Conservation (phyloP, 1,140 invertebrate genomes). For the Sminthurinus signatus region DNA sequence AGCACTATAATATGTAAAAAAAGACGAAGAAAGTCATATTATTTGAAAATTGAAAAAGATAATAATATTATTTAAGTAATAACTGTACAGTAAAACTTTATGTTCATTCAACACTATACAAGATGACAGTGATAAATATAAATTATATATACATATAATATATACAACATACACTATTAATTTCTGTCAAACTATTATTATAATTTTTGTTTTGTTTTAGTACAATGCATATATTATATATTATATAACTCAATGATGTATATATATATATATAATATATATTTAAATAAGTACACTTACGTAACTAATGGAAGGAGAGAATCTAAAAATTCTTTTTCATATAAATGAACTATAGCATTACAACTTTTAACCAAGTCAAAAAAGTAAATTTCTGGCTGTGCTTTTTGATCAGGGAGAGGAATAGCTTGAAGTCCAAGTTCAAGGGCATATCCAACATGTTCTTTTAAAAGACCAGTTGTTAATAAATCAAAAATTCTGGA, state of each 20-base stretch:
- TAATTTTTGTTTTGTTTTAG: too few relatives aligned
- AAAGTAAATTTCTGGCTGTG: conserved; percentile 81
- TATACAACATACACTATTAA: too few relatives aligned
- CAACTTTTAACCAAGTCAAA: conserved; percentile 89
- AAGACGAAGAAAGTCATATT: background rate
- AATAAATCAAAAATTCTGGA: conserved; percentile 79
- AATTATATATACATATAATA: conserved; percentile 13
- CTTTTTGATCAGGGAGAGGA: conserved; percentile 78
- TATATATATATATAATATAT: too few relatives aligned
- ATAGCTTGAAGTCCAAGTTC: conserved; percentile 87
- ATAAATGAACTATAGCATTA: conserved; percentile 91
- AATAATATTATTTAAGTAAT: too few relatives aligned
- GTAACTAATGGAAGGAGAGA: conserved; percentile 78
- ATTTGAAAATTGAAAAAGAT: conserved; percentile 33
- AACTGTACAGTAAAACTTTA: too few relatives aligned
- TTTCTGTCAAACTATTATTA: too few relatives aligned
- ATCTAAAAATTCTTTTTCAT: conserved; percentile 91
- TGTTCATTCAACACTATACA: background rate
- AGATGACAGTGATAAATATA: conserved; percentile 19
- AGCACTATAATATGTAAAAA: conserved; percentile 56
- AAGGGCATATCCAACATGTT: conserved; percentile 93
- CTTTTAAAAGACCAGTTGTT: conserved; percentile 75
- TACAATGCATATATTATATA: too few relatives aligned
- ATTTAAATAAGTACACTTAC: too few relatives aligned
- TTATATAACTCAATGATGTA: too few relatives aligned